Evolutionary conservation across 2,113 vertebrate species (phyloP).

Genomic region (Neofelis nebulosa): DNA sequence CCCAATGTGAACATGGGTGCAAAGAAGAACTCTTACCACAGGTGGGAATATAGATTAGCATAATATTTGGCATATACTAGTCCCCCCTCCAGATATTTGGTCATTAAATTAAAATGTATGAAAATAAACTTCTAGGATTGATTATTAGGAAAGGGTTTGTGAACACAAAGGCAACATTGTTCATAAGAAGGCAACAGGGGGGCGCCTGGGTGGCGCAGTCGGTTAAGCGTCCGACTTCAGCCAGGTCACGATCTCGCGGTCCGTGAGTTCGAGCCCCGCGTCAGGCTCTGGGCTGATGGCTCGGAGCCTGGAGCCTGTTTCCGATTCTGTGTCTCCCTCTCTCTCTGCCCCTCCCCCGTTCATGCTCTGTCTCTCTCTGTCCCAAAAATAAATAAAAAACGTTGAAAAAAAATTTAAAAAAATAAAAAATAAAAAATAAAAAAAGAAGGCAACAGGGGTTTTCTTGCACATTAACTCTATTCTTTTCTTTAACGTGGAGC

Average conservation of each 20-base stretch:
- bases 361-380: no score
- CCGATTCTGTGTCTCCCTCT: no score
- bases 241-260: no score
- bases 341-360: no score
- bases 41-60: background rate
- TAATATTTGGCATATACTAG: background rate
- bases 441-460: background rate
- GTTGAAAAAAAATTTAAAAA: no score
- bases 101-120: background rate
- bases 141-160: background rate
- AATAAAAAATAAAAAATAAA: no score
- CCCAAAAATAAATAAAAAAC: no score
- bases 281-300: no score
- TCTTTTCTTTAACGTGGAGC: background rate
- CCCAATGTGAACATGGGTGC: background rate
- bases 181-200: background rate
- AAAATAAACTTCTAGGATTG: background rate
- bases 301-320: no score
- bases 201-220: no score
- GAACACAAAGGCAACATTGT: background rate
- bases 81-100: background rate
- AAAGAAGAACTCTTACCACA: background rate
- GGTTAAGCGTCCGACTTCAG: no score
- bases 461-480: background rate
- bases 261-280: no score